These are phyloP conservation scores for Melanotaenia duboulayi DNA, from an alignment of 2,113 vertebrate genomes.

Conservation along the genomic window DNA sequence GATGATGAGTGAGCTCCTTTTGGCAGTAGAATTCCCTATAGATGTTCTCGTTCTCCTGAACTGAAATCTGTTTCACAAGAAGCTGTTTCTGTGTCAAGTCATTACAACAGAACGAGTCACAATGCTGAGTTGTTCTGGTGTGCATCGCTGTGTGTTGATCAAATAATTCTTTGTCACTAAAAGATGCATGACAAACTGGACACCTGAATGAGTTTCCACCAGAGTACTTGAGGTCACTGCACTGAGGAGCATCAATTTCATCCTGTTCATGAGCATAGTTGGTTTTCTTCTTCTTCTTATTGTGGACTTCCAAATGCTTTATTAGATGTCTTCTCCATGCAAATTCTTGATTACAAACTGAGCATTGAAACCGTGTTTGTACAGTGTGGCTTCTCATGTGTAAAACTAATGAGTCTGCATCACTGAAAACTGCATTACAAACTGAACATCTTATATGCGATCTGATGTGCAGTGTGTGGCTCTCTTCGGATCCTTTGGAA, in stretches of 20 bases:
- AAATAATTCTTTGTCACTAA: not conserved
- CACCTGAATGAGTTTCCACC: not conserved
- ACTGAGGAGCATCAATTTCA: not conserved
- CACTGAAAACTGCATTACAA: too few relatives aligned
- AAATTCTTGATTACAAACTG: too few relatives aligned
- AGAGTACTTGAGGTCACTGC: not conserved
- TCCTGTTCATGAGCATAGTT: too few relatives aligned
- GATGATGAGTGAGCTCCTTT: not conserved
- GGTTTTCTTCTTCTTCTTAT: too few relatives aligned
- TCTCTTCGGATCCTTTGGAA: too few relatives aligned
- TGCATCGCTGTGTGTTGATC: not conserved
- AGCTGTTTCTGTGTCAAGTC: not conserved
- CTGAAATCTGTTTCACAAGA: not conserved
- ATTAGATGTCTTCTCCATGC: too few relatives aligned
- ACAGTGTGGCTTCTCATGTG: too few relatives aligned
- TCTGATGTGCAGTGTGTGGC: too few relatives aligned
- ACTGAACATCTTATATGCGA: too few relatives aligned
- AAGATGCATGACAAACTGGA: not conserved
- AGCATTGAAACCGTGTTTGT: too few relatives aligned
- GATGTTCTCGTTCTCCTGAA: not conserved
- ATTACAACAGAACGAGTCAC: not conserved
- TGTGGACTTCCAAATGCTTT: too few relatives aligned
- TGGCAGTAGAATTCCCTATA: not conserved
- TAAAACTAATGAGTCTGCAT: too few relatives aligned
- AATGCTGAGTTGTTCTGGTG: not conserved